Percentiles rank a stretch among this genome's conserved stretches.
Evolutionary conservation across 2,888 invertebrate genomes (phyloP).

Genomic region (Apamea crenata): DNA sequence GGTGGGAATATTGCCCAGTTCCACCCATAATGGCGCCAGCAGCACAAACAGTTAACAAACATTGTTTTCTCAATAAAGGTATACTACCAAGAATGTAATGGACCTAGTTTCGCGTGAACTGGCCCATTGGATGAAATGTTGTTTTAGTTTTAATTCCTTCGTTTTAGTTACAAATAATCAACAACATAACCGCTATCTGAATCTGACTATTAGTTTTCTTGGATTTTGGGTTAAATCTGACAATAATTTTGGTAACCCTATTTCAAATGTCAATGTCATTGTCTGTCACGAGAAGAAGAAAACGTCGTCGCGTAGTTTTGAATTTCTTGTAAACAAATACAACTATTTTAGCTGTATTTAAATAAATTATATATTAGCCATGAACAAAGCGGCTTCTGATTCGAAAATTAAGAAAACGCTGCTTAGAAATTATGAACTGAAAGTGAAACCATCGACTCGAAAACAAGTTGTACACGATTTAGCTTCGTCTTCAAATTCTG

Average conservation of each 20-base stretch:
- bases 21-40: no score
- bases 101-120: neutral
- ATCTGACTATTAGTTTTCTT: neutral
- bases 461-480: slow-evolving; percentile 74
- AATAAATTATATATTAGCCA: slow-evolving; percentile 56
- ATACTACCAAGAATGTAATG: neutral
- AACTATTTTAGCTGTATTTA: neutral
- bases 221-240: neutral
- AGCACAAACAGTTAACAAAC: neutral
- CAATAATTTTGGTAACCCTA: slow-evolving; percentile 22
- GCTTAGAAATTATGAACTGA: slow-evolving; percentile 81
- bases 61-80: neutral
- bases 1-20: neutral
- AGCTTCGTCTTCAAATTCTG: slow-evolving; percentile 69
- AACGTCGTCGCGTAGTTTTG: slow-evolving; percentile 50
- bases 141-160: neutral
- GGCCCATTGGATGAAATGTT: neutral
- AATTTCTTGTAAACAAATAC: slow-evolving; percentile 60
- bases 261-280: slow-evolving; percentile 21
- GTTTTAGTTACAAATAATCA: neutral
- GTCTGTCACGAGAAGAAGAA: slow-evolving; percentile 33
- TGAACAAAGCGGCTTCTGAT: slow-evolving; percentile 80
- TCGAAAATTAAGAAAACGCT: slow-evolving; percentile 85
- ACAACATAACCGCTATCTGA: neutral
- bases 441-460: slow-evolving; percentile 68